Percentiles rank a stretch among this genome's conserved stretches.
Evolutionary conservation across 1,140 invertebrate species (phyloP).

Genomic region (Lepidurus apus): DNA sequence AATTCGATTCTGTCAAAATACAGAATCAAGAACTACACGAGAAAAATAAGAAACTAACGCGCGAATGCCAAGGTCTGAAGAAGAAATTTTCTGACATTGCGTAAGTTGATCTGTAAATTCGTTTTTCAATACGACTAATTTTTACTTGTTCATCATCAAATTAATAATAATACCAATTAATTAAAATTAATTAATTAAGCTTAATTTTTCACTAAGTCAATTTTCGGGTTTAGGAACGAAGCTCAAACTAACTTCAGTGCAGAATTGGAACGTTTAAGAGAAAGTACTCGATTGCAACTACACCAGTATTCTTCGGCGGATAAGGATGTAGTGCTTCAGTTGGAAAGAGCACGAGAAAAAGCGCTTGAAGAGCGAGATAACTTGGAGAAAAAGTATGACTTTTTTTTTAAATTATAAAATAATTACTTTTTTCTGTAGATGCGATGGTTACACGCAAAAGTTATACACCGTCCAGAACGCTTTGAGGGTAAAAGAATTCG

Average conservation of each 20-base stretch:
- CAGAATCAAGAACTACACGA: background rate
- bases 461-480: background rate
- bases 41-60: background rate
- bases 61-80: background rate
- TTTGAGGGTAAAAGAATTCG: background rate
- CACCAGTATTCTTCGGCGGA: background rate
- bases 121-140: too few species aligned
- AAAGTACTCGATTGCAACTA: background rate
- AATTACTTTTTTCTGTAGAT: background rate
- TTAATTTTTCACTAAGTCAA: background rate
- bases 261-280: background rate
- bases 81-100: background rate
- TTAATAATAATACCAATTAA: too few species aligned
- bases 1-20: background rate
- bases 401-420: background rate
- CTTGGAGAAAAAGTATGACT: background rate
- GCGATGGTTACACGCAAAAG: background rate
- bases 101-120: background rate
- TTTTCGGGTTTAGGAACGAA: background rate
- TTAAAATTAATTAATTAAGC: too few species aligned
- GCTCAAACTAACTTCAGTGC: background rate
- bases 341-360: background rate
- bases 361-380: background rate
- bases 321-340: background rate
- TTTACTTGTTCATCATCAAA: too few species aligned